Evolutionary conservation across 2,888 invertebrate species (phyloP).

Genomic region (Phortica magna): DNA sequence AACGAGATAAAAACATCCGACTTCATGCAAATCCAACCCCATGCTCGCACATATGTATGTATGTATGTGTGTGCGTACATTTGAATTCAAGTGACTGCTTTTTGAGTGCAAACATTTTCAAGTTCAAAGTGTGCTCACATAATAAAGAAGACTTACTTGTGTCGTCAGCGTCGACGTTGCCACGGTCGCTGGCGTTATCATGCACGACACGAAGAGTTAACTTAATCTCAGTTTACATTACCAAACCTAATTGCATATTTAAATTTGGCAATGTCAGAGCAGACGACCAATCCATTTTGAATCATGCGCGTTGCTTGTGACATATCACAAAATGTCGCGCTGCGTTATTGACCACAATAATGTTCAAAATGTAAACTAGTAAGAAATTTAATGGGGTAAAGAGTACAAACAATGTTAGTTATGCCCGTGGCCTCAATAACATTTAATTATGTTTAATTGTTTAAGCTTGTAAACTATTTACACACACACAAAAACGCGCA

Average conservation of each 20-base stretch:
- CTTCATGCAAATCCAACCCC: too few species aligned
- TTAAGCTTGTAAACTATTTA: constrained; percentile 64
- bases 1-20: too few species aligned
- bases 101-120: constrained; percentile 19
- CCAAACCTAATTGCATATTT: not conserved
- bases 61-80: too few species aligned
- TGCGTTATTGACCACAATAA: not conserved
- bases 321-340: not conserved
- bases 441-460: constrained; percentile 59
- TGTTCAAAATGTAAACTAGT: not conserved
- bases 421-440: constrained; percentile 64
- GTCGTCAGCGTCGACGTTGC: too few species aligned
- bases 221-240: constrained; percentile 3
- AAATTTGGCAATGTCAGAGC: not conserved
- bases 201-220: constrained; percentile 3
- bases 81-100: too few species aligned
- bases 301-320: not conserved
- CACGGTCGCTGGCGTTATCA: not conserved
- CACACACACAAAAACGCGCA: constrained; percentile 12
- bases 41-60: too few species aligned
- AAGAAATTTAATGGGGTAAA: not conserved
- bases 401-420: constrained; percentile 31
- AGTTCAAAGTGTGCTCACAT: constrained; percentile 21
- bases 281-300: not conserved
- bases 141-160: not conserved